Base-by-base conservation (phyloP, 2,797 vertebrate species). In the Malurus splendens region DNA sequence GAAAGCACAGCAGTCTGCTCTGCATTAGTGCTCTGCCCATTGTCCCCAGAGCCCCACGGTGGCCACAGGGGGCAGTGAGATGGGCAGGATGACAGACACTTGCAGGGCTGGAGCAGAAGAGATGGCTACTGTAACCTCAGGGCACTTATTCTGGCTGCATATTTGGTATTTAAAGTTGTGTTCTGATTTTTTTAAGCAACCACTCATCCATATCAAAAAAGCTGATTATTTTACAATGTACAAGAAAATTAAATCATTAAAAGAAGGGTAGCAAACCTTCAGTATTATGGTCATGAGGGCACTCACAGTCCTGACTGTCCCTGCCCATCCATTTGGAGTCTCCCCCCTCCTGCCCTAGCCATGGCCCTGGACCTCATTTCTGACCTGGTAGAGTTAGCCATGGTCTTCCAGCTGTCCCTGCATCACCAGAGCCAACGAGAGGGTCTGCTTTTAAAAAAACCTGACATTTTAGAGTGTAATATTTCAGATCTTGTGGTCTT, bases 401-500 rank as follows among this genome's bases (percentile, higher is more conserved):
- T 50, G 24, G 24, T 45, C 20, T 47, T 79, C 36, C 73, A 87
- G 42, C n/a, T 75, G 47, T 52, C 19, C 27, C 22, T 23, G 10
- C 14, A 60, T 39, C 32, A 38, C 8, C 24, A 57, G 14, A 32
- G 66, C 75, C 65, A 81, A 86, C 68, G 41, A 28, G 0, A 1
- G 5, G 5, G 7, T n/a, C 32, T 76, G 12, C 6, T 73, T 87
- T 59, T 32, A 7, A 67, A 79, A 72, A 64, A n/a, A 1, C 2
- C 41, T 66, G 32, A 62, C 54, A 15, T 56, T 87, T 92, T 44
- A 54, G 41, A 67, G 18, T 86, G 60, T 45, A 42, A 30, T 61
- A 80, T 82, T 78, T 89, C 57, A 87, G 84, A 50, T 91, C 93
- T 50, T 62, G 30, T 62, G 65, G 68, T 12, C 61, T 94, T 94